Evolutionary conservation across 2,797 vertebrate species (phyloP), one percentile per base, ranked within the genome.

Genomic region (Masticophis lateralis): DNA sequence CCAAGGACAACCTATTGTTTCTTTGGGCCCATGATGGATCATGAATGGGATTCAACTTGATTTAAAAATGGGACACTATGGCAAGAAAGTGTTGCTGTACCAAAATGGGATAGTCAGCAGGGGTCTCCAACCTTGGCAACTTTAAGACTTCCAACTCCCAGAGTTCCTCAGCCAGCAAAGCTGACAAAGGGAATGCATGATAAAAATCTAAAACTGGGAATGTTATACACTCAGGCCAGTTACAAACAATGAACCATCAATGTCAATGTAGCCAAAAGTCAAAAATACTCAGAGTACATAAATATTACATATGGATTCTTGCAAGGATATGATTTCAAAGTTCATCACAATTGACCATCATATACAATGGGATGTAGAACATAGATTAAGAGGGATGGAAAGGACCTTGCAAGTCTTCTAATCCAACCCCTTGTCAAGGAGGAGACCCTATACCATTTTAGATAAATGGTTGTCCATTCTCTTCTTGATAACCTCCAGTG

Each of bases 141-240:
- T 56, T 56, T 56, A 56, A 14, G 55, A 14, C 55, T 56, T 56
- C 55, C 13, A 14, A 14, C 3, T 56, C 55, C 55, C 55, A 56
- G 55, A 56, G 13, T 13, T 56, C 55, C 55, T 53, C 51, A 53
- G 51, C 51, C 51, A 53, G 51, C 1, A 53, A 53, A 53, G 51
- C 51, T 53, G 51, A 63, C 61, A 91, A 93, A 92, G 90, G 95
- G 93, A 95, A 47, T 11, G 10, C 92, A 87, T 10, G 27, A 32
- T 16, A 27, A 10, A 20, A 63, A 61, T 3, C 5, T 2, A 13
- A 27, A 3, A 25, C 16, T 51, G n/a, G n/a, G n/a, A 16, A 69
- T 32, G n/a, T 69, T 69, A 32, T 69, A 69, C 2, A 32, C 53
- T 28, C 5, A 56, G 25, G 43, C 2, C 57, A 25, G 14, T 6